Base-by-base conservation (phyloP, 2,797 vertebrate species). In the Todus mexicanus region DNA sequence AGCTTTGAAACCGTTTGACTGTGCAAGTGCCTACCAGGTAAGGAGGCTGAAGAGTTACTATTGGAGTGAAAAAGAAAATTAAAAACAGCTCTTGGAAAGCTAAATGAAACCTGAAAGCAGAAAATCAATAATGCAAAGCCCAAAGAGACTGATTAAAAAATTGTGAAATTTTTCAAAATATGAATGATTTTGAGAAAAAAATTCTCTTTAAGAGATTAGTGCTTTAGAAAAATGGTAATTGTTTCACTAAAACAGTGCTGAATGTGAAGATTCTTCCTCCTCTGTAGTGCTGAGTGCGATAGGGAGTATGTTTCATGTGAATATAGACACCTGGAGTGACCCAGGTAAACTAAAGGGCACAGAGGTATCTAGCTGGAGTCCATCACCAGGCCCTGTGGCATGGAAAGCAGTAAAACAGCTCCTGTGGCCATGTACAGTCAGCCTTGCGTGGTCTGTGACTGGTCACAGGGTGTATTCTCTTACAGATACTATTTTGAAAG, bases 1-100 rank as follows among this genome's bases (percentile, higher is more conserved):
- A 95, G 66, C 92, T 93, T 87, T 89, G 73, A 87, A 95, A 92
- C 69, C 2, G 4, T 89, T 91, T 80, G 75, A 89, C 85, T 66
- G 54, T 90, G 84, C 70, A 92, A 89, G 91, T 94, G 91, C 89
- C 85, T 93, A 70, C 45, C 37, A 21, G 60, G 61, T 84, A 73
- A 93, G 57, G 47, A 87, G 74, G 51, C 64, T 87, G 89, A 91
- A 89, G 60, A 92, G 72, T 86, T 84, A 31, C 29, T 42, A 13
- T n/a, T 74, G 78, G 75, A 72, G 16, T 40, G 50, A 89, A 73
- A n/a, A 74, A 76, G 68, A 64, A 79, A 86, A 87, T 85, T 78
- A 84, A 84, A 93, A 81, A 37, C 50, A 80, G 66, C 26, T 75
- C 33, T 70, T 84, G 64, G 74, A 92, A 79, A 91, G 20, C 66